These are phyloP conservation scores for Leptinotarsa undecemlineata DNA, from an alignment of 1,140 invertebrate genomes.

Conservation along the genomic window DNA sequence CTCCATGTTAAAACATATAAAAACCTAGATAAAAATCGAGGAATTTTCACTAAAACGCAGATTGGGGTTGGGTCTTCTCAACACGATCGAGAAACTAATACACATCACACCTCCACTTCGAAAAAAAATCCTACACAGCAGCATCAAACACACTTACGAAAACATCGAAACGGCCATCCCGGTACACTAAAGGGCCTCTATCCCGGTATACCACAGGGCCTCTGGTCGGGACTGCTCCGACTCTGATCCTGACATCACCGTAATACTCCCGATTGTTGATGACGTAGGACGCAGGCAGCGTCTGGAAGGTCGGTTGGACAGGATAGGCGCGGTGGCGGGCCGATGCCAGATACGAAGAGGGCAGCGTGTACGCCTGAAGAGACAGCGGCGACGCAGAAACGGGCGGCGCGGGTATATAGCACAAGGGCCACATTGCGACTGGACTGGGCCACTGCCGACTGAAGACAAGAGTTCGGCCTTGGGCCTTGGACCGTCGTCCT, in stretches of 20 bases:
- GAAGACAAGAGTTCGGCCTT: conserved; percentile 13
- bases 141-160: conserved; percentile 32
- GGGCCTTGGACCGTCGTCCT: conserved; percentile 56
- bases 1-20: too few species aligned
- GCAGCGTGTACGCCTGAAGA: conserved; percentile 61
- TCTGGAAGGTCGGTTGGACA: conserved; percentile 52
- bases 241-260: conserved; percentile 19
- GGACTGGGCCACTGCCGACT: conserved; percentile 15
- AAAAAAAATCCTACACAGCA: neutral
- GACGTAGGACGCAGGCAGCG: conserved; percentile 53
- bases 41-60: too few species aligned
- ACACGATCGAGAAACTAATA: too few species aligned
- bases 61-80: too few species aligned
- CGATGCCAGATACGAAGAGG: conserved; percentile 43
- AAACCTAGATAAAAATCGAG: too few species aligned
- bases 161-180: conserved; percentile 17
- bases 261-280: conserved; percentile 23
- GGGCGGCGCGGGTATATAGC: conserved; percentile 57
- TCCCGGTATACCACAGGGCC: conserved; percentile 46
- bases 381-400: conserved; percentile 55
- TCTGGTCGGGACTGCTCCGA: conserved; percentile 32
- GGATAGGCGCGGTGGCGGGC: conserved; percentile 34
- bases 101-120: too few species aligned
- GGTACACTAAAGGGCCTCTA: neutral
- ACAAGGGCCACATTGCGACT: conserved; percentile 53